A percentile compares a stretch with the other conserved stretches of the same genome.
Conservation (phyloP, 2,797 vertebrate genomes). For the Dermochelys coriacea region DNA sequence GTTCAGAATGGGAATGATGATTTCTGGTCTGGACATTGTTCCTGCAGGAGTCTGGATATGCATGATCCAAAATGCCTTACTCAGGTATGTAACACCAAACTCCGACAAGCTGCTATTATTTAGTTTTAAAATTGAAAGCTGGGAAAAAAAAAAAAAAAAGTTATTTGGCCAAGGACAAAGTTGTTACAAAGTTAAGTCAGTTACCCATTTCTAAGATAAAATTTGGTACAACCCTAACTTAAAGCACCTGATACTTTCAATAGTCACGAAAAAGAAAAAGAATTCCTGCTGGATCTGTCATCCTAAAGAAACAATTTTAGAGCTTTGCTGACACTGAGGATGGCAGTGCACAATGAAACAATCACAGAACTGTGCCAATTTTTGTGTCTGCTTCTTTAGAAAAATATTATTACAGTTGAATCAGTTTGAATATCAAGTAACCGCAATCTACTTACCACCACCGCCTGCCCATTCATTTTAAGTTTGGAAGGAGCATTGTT, state of each 20-base stretch:
- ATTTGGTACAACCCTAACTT: background rate
- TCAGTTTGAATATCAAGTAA: background rate
- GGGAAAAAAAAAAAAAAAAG: background rate
- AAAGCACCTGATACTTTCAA: background rate
- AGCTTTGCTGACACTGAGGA: background rate
- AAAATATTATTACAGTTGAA: background rate
- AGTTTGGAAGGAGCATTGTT: background rate
- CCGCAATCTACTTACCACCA: background rate
- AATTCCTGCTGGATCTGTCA: background rate
- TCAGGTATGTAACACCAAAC: conserved; percentile 43
- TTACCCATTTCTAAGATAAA: background rate
- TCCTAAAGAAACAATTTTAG: background rate
- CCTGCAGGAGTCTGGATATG: background rate
- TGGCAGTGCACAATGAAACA: background rate
- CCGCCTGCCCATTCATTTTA: background rate
- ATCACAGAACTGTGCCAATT: background rate
- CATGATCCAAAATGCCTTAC: conserved; percentile 37
- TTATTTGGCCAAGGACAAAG: background rate
- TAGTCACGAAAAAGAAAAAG: background rate
- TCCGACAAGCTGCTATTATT: background rate
- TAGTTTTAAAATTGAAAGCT: accelerated
- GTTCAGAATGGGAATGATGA: background rate
- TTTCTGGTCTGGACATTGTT: conserved; percentile 12
- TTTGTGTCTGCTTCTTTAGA: background rate
- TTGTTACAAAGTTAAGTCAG: background rate